Conservation (phyloP, 2,888 invertebrate genomes). For the Cephus nigrinus region DNA sequence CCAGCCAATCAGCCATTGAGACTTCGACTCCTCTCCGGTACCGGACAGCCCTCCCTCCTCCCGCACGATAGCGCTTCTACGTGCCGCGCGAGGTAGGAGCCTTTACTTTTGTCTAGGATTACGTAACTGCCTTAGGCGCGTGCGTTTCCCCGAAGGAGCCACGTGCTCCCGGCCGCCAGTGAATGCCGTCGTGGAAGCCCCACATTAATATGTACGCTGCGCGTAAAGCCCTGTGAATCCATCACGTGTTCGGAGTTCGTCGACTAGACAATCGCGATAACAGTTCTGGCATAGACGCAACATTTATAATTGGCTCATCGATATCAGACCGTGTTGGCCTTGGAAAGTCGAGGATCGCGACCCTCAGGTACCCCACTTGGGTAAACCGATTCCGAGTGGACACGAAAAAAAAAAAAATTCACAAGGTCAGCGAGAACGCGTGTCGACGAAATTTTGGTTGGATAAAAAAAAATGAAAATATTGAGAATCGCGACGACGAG, state of each 20-base stretch:
- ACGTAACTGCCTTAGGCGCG: conserved; percentile 37
- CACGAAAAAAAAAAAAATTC: background rate
- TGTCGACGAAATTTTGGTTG: background rate
- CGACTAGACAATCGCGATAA: conserved; percentile 11
- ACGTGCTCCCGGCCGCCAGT: conserved; percentile 41
- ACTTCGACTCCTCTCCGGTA: background rate
- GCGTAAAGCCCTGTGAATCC: conserved; percentile 6
- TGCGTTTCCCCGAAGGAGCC: conserved; percentile 35
- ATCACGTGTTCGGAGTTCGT: background rate
- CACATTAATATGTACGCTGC: conserved; percentile 17
- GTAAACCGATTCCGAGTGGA: background rate
- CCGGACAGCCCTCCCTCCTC: background rate
- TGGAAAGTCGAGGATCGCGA: background rate
- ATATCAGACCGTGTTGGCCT: background rate
- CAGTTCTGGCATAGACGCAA: background rate
- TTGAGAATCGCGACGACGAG: background rate
- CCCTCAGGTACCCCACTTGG: background rate
- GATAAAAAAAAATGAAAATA: accelerated
- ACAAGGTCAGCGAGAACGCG: no score
- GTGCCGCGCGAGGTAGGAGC: background rate
- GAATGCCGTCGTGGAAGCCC: conserved; percentile 36
- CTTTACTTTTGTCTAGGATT: conserved; percentile 19
- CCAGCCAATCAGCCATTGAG: background rate
- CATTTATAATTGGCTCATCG: background rate
- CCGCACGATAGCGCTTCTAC: background rate